Conservation (phyloP, 2,888 invertebrate genomes). For the Nemoura dubitans region DNA sequence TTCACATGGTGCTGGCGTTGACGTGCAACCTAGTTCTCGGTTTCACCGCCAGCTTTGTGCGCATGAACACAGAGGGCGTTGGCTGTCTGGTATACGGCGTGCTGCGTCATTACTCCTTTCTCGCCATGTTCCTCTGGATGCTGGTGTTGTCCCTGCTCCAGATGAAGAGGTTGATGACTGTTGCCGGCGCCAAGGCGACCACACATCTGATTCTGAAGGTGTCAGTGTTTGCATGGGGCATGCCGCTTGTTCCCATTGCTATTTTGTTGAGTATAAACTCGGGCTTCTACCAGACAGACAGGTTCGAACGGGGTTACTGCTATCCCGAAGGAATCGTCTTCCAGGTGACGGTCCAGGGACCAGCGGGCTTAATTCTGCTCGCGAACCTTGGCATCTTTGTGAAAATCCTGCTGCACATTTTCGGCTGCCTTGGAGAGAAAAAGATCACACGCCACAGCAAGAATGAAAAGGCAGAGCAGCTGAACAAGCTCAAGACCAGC, state of each 20-base stretch:
- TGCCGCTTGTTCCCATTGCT: not conserved
- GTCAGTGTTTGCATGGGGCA: not conserved
- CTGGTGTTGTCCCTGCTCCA: not conserved
- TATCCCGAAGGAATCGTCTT: slow-evolving; percentile 21
- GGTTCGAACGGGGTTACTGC: not conserved
- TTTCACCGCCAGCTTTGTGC: not conserved
- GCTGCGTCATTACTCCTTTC: not conserved
- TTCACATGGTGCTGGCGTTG: not conserved
- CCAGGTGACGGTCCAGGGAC: not conserved
- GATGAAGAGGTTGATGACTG: not conserved
- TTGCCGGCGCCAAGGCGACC: not conserved
- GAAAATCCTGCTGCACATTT: too few relatives aligned
- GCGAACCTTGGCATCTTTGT: too few relatives aligned
- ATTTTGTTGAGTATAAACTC: not conserved
- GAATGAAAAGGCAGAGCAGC: too few relatives aligned
- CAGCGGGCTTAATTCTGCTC: too few relatives aligned
- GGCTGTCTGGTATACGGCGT: not conserved
- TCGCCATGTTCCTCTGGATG: slow-evolving; percentile 20
- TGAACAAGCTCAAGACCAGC: too few relatives aligned
- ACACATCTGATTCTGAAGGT: not conserved
- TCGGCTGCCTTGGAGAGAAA: too few relatives aligned
- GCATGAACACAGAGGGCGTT: not conserved
- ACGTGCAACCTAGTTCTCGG: not conserved
- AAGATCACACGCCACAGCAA: too few relatives aligned
- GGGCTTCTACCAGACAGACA: not conserved